phyloP scores from a whole-genome alignment of 2,797 vertebrate species.

The Hoplostethus mediterraneus region DNA sequence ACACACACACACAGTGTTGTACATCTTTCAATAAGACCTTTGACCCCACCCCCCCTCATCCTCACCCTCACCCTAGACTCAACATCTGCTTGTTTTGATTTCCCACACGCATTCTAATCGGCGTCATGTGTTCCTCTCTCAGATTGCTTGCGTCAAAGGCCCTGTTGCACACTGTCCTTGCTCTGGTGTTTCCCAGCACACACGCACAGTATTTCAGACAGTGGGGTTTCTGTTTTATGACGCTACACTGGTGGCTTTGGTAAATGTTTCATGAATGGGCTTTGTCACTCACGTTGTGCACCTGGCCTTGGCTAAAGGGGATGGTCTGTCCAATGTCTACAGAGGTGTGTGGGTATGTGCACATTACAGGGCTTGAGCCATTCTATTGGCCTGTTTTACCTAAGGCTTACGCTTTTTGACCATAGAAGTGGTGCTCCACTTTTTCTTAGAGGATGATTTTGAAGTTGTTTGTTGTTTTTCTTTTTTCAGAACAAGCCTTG shows the following conservation, averaged over 20 bases:
- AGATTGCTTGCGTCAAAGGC: conserved; percentile 69
- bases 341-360: conserved; percentile 29
- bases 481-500: conserved; percentile 86
- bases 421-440: conserved; percentile 3
- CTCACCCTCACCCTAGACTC: conserved; percentile 14
- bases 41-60: background rate
- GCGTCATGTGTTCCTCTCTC: conserved; percentile 51
- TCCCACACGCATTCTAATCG: conserved; percentile 53
- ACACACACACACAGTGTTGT: background rate
- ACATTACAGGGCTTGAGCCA: conserved; percentile 47
- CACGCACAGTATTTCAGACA: conserved; percentile 34
- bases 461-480: conserved; percentile 25
- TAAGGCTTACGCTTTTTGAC: conserved; percentile 22
- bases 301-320: conserved; percentile 70
- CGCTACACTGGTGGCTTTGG: conserved; percentile 52
- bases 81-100: conserved; percentile 47
- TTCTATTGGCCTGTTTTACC: conserved; percentile 26
- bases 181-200: conserved; percentile 69
- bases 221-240: conserved; percentile 63
- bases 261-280: conserved; percentile 83
- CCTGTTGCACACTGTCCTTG: conserved; percentile 71
- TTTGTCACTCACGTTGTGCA: conserved; percentile 60
- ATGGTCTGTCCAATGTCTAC: conserved; percentile 72
- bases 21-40: background rate
- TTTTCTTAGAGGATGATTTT: conserved; percentile 8